Base-by-base conservation (phyloP, 2,888 invertebrate species). In the Drosophila affinis region DNA sequence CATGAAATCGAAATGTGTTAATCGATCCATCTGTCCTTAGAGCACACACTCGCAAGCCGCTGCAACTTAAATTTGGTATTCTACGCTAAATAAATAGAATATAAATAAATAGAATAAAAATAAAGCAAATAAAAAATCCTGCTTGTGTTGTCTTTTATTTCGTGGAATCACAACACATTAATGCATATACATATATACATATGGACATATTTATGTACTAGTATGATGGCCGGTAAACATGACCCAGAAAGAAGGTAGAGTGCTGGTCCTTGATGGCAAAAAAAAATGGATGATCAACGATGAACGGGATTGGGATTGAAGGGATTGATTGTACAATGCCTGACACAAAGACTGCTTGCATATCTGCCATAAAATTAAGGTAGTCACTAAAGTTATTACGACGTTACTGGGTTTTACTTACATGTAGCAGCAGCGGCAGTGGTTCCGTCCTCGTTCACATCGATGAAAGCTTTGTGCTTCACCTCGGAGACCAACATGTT, bases 401-500 rank as follows among this genome's bases (percentile, higher is more conserved):
- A 12, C 0, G 6, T 6, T 48, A 39, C 7, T n/a, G 3, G 9
- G 14, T 24, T 44, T n/a, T 3, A 76, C 76, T 75, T 71, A 39
- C 39, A 2, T 14, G 96, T 96, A 44, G 96, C 96, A 0, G 96
- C 97, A 21, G 97, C 96, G 0, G 97, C 97, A 90, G 97, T 97
- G 1, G 96, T 95, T 0, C 97, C 97, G 89, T 96, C 95, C 89
- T 97, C 97, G 90, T 96, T 96, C 0, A 97, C 96, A 89, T 96
- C 96, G 77, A 97, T 95, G 88, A 95, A 96, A 0, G 96, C 96
- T 90, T 97, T 97, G 89, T 97, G 97, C 3, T 96, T 90, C 1
- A 95, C 95, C 87, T 95, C 94, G 47, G 94, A 94, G 0, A 97
- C 95, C 57, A 87, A 91, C 14, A 97, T 83, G 0, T 93, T 92